Evolutionary conservation across 2,113 vertebrate genomes (phyloP).

Genomic region (Xiphias gladius): DNA sequence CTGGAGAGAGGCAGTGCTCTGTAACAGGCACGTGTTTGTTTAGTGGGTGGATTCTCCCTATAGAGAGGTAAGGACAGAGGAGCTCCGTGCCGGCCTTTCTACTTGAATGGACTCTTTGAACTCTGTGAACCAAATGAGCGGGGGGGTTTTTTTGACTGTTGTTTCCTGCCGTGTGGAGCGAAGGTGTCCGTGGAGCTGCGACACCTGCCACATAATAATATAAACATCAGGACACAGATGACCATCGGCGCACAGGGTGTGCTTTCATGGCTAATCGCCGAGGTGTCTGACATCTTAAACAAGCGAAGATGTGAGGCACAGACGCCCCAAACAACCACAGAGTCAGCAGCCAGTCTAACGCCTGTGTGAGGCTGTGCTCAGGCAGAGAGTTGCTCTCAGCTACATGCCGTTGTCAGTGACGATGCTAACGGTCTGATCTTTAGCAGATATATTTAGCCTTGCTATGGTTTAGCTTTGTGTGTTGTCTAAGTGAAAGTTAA

Average conservation of each 20-base stretch:
- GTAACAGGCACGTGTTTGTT: conserved; percentile 9
- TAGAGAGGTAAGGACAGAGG: neutral
- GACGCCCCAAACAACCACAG: no score
- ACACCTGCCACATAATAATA: conserved; percentile 55
- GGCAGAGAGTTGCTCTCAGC: no score
- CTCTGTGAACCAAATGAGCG: conserved; percentile 9
- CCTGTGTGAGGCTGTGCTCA: neutral
- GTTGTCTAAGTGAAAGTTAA: no score
- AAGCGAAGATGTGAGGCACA: neutral
- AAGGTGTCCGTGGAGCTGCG: neutral
- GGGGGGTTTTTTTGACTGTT: neutral
- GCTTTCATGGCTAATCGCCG: neutral
- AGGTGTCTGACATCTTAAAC: neutral
- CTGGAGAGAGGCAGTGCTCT: neutral
- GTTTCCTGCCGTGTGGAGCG: conserved; percentile 17
- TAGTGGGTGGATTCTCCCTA: neutral
- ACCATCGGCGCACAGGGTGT: neutral
- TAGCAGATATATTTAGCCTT: neutral
- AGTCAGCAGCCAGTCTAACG: neutral
- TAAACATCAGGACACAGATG: neutral
- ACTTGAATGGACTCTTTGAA: conserved; percentile 1
- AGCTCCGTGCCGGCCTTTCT: neutral
- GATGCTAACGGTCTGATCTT: neutral
- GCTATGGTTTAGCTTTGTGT: no score
- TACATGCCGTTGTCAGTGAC: no score